These are phyloP conservation scores for Drosophila littoralis DNA, from an alignment of 1,140 invertebrate species.

Conservation along the genomic window DNA sequence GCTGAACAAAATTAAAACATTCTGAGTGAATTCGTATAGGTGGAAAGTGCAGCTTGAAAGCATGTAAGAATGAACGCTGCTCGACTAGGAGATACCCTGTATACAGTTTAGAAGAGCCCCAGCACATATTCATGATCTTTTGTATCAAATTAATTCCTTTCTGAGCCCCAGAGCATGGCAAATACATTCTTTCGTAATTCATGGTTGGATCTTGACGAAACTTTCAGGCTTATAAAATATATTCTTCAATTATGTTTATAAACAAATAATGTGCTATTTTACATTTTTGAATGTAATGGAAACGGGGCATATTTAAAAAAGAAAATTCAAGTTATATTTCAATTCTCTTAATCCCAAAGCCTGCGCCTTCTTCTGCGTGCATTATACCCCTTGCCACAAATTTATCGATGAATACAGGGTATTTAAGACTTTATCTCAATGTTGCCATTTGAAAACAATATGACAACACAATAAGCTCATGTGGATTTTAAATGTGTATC, in stretches of 20 bases:
- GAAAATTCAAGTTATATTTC: too few relatives aligned
- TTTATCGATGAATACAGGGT: background rate
- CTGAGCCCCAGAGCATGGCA: too few relatives aligned
- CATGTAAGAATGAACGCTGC: background rate
- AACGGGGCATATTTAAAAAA: too few relatives aligned
- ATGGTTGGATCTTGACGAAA: too few relatives aligned
- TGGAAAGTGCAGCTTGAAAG: conserved; percentile 7
- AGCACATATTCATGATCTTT: background rate
- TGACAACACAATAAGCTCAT: conserved; percentile 4
- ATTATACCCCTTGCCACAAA: background rate
- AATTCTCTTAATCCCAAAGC: too few relatives aligned
- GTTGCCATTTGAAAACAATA: conserved; percentile 2
- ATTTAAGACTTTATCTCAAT: conserved; percentile 8
- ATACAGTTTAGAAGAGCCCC: background rate
- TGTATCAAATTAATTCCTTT: too few relatives aligned
- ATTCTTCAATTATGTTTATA: too few relatives aligned
- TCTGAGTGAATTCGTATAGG: conserved; percentile 18
- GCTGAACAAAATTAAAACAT: conserved; percentile 47
- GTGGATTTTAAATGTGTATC: conserved; percentile 15
- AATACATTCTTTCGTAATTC: too few relatives aligned
- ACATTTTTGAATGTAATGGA: too few relatives aligned
- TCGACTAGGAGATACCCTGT: background rate
- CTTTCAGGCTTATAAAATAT: too few relatives aligned
- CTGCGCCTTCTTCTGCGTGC: too few relatives aligned
- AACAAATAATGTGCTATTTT: too few relatives aligned